Conservation (phyloP, 2,888 invertebrate genomes). For the Drosophila mulleri region DNA sequence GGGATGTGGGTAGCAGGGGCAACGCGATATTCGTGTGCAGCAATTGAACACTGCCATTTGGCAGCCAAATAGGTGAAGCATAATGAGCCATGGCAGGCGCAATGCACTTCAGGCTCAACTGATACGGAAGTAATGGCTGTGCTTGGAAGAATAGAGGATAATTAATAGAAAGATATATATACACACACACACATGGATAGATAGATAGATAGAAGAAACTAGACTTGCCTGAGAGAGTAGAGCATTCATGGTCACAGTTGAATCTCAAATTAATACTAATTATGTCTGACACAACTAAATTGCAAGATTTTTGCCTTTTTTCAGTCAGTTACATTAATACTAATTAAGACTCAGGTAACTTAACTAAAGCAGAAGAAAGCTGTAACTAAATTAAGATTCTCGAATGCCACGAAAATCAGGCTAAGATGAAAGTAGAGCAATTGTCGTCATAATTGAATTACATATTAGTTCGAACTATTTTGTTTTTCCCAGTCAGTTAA, state of each 20-base stretch:
- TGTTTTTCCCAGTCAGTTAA: too few relatives aligned
- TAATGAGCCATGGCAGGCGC: constrained; percentile 33
- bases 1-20: background rate
- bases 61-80: constrained; percentile 29
- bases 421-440: too few relatives aligned
- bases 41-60: constrained; percentile 48
- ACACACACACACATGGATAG: too few relatives aligned
- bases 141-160: background rate
- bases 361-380: background rate
- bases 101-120: constrained; percentile 23
- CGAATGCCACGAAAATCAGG: background rate
- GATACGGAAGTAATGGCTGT: constrained; percentile 34
- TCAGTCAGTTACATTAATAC: background rate
- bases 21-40: constrained; percentile 15
- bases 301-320: background rate
- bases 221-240: background rate
- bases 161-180: background rate
- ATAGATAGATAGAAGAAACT: background rate
- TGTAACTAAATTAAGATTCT: too few relatives aligned
- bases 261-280: background rate
- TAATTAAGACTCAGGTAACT: background rate
- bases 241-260: too few relatives aligned
- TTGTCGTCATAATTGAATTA: too few relatives aligned
- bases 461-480: too few relatives aligned
- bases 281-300: background rate